These are phyloP conservation scores for Formica selysi DNA, from an alignment of 1,140 invertebrate genomes.

Conservation along the genomic window DNA sequence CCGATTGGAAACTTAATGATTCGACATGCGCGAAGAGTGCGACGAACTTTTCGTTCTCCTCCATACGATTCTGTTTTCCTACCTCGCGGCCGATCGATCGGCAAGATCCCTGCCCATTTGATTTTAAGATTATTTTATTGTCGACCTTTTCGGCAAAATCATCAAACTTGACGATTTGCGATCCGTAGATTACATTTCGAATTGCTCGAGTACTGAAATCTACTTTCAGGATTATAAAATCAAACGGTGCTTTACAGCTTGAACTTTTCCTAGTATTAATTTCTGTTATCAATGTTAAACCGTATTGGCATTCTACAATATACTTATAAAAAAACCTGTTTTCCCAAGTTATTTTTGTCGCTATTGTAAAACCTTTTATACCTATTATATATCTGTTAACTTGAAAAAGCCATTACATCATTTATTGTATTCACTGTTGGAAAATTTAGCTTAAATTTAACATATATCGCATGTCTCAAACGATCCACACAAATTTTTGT, in stretches of 20 bases:
- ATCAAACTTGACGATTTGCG: constrained; percentile 25
- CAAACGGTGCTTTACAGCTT: constrained; percentile 24
- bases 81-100: constrained; percentile 24
- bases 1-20: constrained; percentile 52
- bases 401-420: too few species aligned
- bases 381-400: not conserved
- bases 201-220: constrained; percentile 73
- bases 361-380: not conserved
- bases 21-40: constrained; percentile 34
- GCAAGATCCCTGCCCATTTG: constrained; percentile 68
- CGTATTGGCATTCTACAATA: too few species aligned
- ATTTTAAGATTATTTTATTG: constrained; percentile 78
- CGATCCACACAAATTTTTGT: too few species aligned
- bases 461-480: too few species aligned
- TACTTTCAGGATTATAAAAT: constrained; percentile 85
- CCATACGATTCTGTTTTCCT: constrained; percentile 17
- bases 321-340: not conserved
- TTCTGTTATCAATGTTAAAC: not conserved
- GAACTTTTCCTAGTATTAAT: not conserved
- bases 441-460: too few species aligned
- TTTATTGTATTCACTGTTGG: not conserved
- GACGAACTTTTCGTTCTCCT: constrained; percentile 35
- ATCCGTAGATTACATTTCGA: constrained; percentile 42
- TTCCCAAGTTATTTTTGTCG: not conserved
- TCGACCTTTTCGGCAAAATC: constrained; percentile 53